phyloP scores from a whole-genome alignment of 2,888 invertebrate genomes.

The Pyrocoelia pectoralis region DNA sequence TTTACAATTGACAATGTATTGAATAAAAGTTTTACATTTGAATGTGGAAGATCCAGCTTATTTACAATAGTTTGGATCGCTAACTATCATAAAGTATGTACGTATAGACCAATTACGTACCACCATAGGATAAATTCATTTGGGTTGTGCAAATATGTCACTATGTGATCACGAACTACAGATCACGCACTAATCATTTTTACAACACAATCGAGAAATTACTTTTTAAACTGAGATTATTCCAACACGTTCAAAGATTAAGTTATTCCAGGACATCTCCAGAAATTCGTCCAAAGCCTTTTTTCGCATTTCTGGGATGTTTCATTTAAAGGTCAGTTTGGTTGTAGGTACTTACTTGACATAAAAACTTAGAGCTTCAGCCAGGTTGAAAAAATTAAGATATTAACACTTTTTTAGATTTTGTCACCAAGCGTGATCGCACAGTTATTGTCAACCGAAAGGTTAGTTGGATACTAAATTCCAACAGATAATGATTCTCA shows the following conservation, averaged over 20 bases:
- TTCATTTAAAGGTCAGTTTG: neutral
- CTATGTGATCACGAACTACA: too few species aligned
- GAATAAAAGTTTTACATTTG: too few species aligned
- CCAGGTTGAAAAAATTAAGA: constrained; percentile 24
- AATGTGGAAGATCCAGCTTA: too few species aligned
- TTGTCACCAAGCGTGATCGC: constrained; percentile 20
- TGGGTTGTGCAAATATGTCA: too few species aligned
- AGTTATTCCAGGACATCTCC: neutral
- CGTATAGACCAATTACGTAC: too few species aligned
- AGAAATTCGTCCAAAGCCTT: constrained; percentile 19
- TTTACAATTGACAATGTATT: neutral
- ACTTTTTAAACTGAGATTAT: too few species aligned
- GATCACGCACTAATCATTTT: too few species aligned
- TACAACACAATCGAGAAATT: neutral
- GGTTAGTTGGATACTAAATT: constrained; percentile 22
- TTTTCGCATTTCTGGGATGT: constrained; percentile 19
- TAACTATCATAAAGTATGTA: too few species aligned
- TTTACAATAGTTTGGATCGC: too few species aligned
- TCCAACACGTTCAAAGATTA: too few species aligned
- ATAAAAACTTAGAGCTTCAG: constrained; percentile 17
- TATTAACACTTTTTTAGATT: constrained; percentile 12
- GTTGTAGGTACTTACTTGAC: constrained; percentile 12
- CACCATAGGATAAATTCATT: too few species aligned
- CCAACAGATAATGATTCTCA: constrained; percentile 21
- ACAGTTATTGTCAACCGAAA: constrained; percentile 20